Evolutionary conservation across 2,113 vertebrate species (phyloP).

Genomic region (Gadus macrocephalus): DNA sequence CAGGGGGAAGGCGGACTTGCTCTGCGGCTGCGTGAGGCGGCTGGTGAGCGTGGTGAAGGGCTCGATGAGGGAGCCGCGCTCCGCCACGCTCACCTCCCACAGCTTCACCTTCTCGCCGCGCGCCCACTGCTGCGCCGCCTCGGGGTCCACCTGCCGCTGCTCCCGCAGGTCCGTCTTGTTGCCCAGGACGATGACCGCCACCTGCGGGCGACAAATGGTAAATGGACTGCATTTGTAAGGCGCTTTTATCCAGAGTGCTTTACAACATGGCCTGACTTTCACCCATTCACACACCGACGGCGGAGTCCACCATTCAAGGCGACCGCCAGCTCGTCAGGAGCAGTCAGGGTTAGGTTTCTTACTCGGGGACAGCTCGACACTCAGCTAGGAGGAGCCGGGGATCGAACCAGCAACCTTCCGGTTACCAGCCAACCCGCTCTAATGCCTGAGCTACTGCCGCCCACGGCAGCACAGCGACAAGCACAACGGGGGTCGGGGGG

Average conservation of each 20-base stretch:
- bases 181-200: slow-evolving; percentile 85
- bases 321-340: too few relatives aligned
- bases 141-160: slow-evolving; percentile 83
- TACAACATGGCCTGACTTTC: neutral
- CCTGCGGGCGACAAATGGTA: slow-evolving; percentile 59
- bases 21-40: slow-evolving; percentile 90
- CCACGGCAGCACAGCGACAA: neutral
- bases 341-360: too few relatives aligned
- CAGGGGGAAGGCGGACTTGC: slow-evolving; percentile 89
- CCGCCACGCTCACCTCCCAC: slow-evolving; percentile 90
- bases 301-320: too few relatives aligned
- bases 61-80: slow-evolving; percentile 84
- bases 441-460: too few relatives aligned
- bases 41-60: slow-evolving; percentile 89
- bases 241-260: neutral
- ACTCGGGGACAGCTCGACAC: too few relatives aligned
- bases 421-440: too few relatives aligned
- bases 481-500: neutral
- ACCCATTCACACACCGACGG: too few relatives aligned
- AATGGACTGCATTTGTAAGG: neutral
- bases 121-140: slow-evolving; percentile 89
- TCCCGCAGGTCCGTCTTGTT: slow-evolving; percentile 88
- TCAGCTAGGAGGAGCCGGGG: too few relatives aligned
- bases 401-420: neutral
- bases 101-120: slow-evolving; percentile 85